These are phyloP conservation scores for Carduelis carduelis DNA, from an alignment of 2,797 vertebrate species.

Conservation along the genomic window DNA sequence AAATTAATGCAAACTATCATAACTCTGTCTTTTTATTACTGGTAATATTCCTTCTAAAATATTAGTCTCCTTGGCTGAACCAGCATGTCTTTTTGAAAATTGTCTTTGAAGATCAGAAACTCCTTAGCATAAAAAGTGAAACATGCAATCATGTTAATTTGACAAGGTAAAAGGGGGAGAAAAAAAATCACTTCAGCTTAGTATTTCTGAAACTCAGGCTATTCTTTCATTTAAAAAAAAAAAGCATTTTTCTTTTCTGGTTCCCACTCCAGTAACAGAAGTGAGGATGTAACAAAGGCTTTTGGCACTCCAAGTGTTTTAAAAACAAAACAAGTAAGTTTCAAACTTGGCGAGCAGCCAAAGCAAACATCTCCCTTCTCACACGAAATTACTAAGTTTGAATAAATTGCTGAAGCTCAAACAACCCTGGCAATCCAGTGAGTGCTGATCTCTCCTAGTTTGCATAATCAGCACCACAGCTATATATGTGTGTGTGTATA, in stretches of 20 bases:
- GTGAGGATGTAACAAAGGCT: slow-evolving; percentile 3
- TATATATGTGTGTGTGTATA: no score
- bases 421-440: neutral
- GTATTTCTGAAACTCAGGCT: slow-evolving; percentile 40
- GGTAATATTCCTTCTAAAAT: slow-evolving; percentile 70
- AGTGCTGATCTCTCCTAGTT: neutral
- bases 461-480: neutral
- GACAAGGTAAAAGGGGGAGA: slow-evolving; percentile 17
- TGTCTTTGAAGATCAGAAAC: slow-evolving; percentile 64
- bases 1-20: slow-evolving; percentile 73
- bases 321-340: neutral
- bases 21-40: slow-evolving; percentile 71
- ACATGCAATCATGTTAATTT: slow-evolving; percentile 59
- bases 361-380: neutral
- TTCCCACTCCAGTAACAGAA: neutral
- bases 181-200: slow-evolving; percentile 22
- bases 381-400: neutral
- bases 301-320: neutral
- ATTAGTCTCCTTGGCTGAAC: slow-evolving; percentile 62
- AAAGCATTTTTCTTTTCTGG: neutral
- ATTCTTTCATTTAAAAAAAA: neutral
- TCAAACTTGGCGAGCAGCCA: neutral
- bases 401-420: neutral
- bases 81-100: slow-evolving; percentile 59
- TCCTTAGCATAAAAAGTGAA: slow-evolving; percentile 62